Evolutionary conservation across 2,113 vertebrate species (phyloP), one percentile per base, ranked within the genome.

Genomic region (Sclerurus mexicanus): DNA sequence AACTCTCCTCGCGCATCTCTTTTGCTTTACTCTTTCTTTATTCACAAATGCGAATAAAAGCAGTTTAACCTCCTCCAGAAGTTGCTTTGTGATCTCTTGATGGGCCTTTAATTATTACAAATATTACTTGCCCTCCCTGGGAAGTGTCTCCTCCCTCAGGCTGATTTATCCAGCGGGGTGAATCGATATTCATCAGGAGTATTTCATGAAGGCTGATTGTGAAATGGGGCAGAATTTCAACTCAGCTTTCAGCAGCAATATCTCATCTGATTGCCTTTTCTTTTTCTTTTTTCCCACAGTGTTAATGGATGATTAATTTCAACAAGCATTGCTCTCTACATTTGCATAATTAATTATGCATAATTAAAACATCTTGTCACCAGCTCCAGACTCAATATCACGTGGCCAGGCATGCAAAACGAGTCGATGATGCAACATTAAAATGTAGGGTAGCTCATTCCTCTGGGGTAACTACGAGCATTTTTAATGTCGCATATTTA

Each of bases 331-430:
- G 44, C 77, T 75, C 12, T 19, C 39, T 42, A 12, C 56, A 86
- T 93, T 73, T 87, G 11, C 89, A 83, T 95, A 89, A 94, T 77
- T 82, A 82, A 87, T 96, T 90, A 71, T 28, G 31, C 68, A 25
- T 50, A 87, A 96, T 93, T 95, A 94, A 94, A 93, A 47, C n/a
- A 19, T 50, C 89, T 78, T 71, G 49, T 56, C 53, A 82, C 59
- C 85, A 58, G 25, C 72, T 79, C 75, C 81, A 82, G 67, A 73
- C 69, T 40, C 67, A 49, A 4, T 40, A 47, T 55, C 74, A 82
- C 1, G 0, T 62, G 58, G 60, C 20, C 82, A 77, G 85, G 66
- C 56, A 40, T 27, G 85, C 12, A 69, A 85, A 89, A 59, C 2
- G 3, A 85, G 84, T 6, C 39, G 33, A 9, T 39, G 85, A 56